phyloP scores from a whole-genome alignment of 2,888 invertebrate species.

The Mellilla xanthometata region DNA sequence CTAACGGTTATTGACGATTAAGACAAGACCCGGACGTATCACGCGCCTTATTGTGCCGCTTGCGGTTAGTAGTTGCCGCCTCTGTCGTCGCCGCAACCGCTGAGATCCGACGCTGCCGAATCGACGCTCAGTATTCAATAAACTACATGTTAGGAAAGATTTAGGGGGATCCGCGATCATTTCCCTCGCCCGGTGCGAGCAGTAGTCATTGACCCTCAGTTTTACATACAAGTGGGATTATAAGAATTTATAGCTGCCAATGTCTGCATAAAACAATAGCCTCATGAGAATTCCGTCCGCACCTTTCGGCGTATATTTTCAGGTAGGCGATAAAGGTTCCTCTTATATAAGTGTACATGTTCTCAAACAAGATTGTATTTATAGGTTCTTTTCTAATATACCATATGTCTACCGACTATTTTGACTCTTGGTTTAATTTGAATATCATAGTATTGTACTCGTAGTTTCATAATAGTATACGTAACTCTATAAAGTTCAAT shows the following conservation, averaged over 20 bases:
- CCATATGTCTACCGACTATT: too few relatives aligned
- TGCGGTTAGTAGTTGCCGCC: constrained; percentile 43
- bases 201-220: constrained; percentile 35
- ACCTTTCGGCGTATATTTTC: constrained; percentile 18
- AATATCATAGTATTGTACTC: too few relatives aligned
- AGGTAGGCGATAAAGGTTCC: constrained; percentile 7
- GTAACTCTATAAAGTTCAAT: too few relatives aligned
- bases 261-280: constrained; percentile 27
- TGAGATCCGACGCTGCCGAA: constrained; percentile 39
- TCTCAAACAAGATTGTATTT: neutral
- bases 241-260: constrained; percentile 26
- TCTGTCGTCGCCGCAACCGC: constrained; percentile 4
- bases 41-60: constrained; percentile 65
- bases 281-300: constrained; percentile 20
- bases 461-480: too few relatives aligned
- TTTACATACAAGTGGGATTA: constrained; percentile 27
- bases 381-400: too few relatives aligned
- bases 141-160: constrained; percentile 48
- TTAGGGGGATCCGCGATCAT: constrained; percentile 41
- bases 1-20: constrained; percentile 80
- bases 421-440: too few relatives aligned
- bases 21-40: constrained; percentile 68
- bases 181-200: constrained; percentile 26
- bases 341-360: neutral
- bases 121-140: constrained; percentile 58